A percentile compares a stretch with the other conserved stretches of the same genome.
phyloP scores from a whole-genome alignment of 1,140 invertebrate species.

The Andrena cerasifolii region DNA sequence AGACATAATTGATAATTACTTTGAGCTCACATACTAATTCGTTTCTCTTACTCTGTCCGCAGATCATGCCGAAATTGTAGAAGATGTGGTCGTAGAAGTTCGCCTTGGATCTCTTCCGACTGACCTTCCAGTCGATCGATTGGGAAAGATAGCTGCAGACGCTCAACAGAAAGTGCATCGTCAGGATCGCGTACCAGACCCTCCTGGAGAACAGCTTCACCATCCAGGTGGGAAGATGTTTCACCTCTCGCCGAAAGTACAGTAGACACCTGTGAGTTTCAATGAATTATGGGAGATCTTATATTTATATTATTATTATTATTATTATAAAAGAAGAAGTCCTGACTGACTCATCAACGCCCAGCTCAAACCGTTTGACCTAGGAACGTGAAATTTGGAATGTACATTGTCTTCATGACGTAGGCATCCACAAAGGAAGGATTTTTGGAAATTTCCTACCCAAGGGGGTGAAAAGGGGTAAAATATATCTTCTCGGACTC shows the following conservation, averaged over 20 bases:
- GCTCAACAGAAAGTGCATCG: slow-evolving; percentile 6
- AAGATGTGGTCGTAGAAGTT: slow-evolving; percentile 22
- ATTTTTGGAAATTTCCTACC: no score
- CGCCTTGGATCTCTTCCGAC: no score
- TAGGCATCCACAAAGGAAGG: no score
- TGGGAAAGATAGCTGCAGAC: slow-evolving; percentile 12
- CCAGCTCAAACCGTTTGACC: no score
- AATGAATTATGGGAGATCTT: slow-evolving; percentile 45
- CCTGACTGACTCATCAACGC: no score
- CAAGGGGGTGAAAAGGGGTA: no score
- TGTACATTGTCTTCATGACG: no score
- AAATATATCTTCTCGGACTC: no score
- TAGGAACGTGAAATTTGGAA: no score
- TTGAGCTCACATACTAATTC: background rate
- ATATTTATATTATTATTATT: no score
- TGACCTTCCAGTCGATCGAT: background rate
- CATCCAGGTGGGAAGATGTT: slow-evolving; percentile 39
- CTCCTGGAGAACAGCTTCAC: slow-evolving; percentile 62
- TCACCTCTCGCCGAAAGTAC: slow-evolving; percentile 12
- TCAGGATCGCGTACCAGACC: slow-evolving; percentile 58
- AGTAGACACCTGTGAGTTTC: background rate
- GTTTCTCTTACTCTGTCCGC: slow-evolving; percentile 32
- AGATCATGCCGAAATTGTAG: slow-evolving; percentile 42
- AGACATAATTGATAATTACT: no score
- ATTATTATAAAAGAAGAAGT: no score